A percentile compares a stretch with the other conserved stretches of the same genome.
Evolutionary conservation across 2,113 vertebrate genomes (phyloP).

Genomic region (Gadus chalcogrammus): DNA sequence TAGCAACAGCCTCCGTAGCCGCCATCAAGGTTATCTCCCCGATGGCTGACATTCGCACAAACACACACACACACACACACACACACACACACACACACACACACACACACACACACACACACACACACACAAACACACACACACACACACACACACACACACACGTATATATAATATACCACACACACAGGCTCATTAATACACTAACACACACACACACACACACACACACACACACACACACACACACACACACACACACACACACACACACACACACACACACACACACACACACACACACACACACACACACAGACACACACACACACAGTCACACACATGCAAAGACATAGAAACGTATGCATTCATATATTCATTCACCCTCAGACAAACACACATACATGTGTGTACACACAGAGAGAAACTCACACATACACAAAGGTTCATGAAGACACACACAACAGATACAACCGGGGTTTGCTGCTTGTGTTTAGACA

Average conservation of each 20-base stretch:
- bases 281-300: background rate
- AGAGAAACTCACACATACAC: too few species aligned
- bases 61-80: background rate
- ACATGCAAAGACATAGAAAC: too few species aligned
- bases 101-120: background rate
- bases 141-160: background rate
- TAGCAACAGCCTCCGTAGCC: conserved; percentile 58
- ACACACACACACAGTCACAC: too few species aligned
- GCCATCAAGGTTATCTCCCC: conserved; percentile 53
- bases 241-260: background rate
- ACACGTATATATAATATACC: background rate
- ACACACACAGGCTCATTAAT: background rate
- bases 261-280: background rate
- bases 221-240: too few species aligned
- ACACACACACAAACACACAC: background rate
- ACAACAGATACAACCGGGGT: too few species aligned
- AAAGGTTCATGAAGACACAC: too few species aligned
- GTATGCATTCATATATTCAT: too few species aligned
- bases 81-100: too few species aligned
- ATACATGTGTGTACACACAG: too few species aligned
- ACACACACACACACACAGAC: too few species aligned
- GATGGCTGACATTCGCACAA: conserved; percentile 14
- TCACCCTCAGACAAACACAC: too few species aligned
- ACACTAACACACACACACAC: background rate
- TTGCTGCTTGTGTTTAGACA: too few species aligned